A percentile compares a stretch with the other conserved stretches of the same genome.
Evolutionary conservation across 2,888 invertebrate species (phyloP).

Genomic region (Anthrax anthrax): DNA sequence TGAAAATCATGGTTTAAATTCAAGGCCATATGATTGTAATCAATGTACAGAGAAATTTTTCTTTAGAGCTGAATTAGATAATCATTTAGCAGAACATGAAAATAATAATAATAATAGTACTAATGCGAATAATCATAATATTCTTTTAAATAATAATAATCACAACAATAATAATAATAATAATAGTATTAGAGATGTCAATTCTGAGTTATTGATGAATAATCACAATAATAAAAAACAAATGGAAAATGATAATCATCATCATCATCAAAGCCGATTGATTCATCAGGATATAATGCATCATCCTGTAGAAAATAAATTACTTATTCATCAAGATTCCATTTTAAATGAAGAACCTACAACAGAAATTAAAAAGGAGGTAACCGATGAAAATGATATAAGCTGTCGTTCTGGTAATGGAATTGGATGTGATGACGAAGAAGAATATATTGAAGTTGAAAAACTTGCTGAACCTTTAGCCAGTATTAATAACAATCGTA

Average conservation of each 20-base stretch:
- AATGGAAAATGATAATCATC: no score
- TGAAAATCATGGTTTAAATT: constrained; percentile 69
- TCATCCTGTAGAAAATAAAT: not conserved
- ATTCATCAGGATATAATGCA: not conserved
- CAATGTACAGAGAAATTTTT: constrained; percentile 76
- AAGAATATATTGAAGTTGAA: constrained; percentile 35
- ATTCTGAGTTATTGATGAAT: no score
- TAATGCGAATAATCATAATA: not conserved
- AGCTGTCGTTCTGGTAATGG: not conserved
- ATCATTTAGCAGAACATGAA: constrained; percentile 57
- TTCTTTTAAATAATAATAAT: not conserved
- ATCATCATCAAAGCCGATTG: not conserved
- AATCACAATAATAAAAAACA: no score
- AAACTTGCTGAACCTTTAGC: constrained; percentile 21
- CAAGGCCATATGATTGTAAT: constrained; percentile 73
- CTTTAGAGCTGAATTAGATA: constrained; percentile 81
- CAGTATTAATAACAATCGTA: not conserved
- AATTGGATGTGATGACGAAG: constrained; percentile 22
- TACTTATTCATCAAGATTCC: not conserved
- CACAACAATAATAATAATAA: not conserved
- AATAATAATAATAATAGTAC: constrained; percentile 4
- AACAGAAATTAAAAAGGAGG: constrained; percentile 8
- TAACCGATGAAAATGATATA: not conserved
- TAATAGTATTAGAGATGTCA: no score
- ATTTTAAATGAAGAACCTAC: not conserved